These are phyloP conservation scores for Benthosema pterotum DNA, from an alignment of 2,797 vertebrate species.

Conservation along the genomic window DNA sequence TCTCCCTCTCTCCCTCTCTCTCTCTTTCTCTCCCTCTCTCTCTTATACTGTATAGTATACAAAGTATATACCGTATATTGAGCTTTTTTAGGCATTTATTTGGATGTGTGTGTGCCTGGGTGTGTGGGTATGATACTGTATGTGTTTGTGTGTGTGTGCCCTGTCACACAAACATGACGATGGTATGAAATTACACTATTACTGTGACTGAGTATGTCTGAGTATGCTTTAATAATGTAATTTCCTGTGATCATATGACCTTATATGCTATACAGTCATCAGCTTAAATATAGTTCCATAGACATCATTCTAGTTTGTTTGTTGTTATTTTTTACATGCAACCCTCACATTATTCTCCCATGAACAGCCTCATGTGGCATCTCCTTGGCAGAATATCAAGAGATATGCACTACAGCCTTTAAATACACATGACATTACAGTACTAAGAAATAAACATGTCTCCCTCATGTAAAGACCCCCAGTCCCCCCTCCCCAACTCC, in stretches of 20 bases:
- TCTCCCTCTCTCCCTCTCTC: no score
- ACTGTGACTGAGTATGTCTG: not conserved
- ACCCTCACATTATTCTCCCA: constrained; percentile 13
- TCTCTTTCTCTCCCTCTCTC: no score
- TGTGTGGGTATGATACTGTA: no score
- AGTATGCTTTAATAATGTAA: not conserved
- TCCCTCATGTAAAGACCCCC: constrained; percentile 32
- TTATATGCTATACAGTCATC: not conserved
- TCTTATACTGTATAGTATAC: no score
- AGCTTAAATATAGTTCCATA: constrained; percentile 4
- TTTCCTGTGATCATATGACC: constrained; percentile 4
- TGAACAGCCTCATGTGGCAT: constrained; percentile 8
- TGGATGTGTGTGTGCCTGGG: no score
- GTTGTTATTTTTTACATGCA: constrained; percentile 1
- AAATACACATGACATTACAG: constrained; percentile 13
- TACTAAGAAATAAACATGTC: constrained; percentile 30
- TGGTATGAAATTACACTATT: not conserved
- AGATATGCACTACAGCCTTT: constrained; percentile 20
- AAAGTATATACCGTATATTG: no score
- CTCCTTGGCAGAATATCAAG: constrained; percentile 17
- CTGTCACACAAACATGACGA: not conserved
- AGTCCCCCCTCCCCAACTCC: constrained; percentile 1
- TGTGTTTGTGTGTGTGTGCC: no score
- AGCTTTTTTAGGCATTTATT: no score
- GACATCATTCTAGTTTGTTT: constrained; percentile 5